Evolutionary conservation across 2,113 vertebrate genomes (phyloP), one percentile per base, ranked within the genome.

Genomic region (Pseudorasbora parva): DNA sequence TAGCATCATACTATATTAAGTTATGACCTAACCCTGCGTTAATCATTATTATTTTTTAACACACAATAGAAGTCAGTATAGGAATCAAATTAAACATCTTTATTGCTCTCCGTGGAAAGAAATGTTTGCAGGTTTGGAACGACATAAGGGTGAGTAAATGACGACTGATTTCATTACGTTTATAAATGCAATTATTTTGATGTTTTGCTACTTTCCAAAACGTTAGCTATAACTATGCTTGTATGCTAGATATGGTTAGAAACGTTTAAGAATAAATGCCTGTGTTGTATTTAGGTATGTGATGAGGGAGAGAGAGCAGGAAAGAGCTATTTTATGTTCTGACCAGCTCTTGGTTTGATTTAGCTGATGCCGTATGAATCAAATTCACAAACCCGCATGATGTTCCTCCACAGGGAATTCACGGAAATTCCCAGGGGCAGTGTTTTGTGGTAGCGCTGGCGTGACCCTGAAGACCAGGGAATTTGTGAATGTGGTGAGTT

Each of bases 351-450:
- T 19, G 85, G 86, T 79, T 86, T 69, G n/a, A 85, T 88, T 88
- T 71, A 85, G 88, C 88, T 90, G 87, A 84, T 86, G 82, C 78
- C 85, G 56, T 86, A 79, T 59, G 43, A 79, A 60, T 89, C 86
- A 84, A 78, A 91, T 86, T 79, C 56, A 80, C 78, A 79, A 84
- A 60, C 45, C 81, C 78, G 81, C 66, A 68, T 73, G 43, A 86
- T 66, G 86, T 87, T 91, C 89, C 82, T 91, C 89, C 82, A 74
- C 45, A 78, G 81, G 81, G 75, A 85, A 92, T 82, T 86, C 75
- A 33, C 83, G 43, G 86, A 89, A n/a, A 86, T 88, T 86, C 77
- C 87, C 82, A 86, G 82, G 74, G 87, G 85, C 82, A 89, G 89
- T 88, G 86, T 90, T 88, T 86, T 79, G 85, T 78, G 85, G 86